Evolutionary conservation across 2,113 vertebrate species (phyloP), one percentile per base, ranked within the genome.

Genomic region (Tragelaphus buxtoni): DNA sequence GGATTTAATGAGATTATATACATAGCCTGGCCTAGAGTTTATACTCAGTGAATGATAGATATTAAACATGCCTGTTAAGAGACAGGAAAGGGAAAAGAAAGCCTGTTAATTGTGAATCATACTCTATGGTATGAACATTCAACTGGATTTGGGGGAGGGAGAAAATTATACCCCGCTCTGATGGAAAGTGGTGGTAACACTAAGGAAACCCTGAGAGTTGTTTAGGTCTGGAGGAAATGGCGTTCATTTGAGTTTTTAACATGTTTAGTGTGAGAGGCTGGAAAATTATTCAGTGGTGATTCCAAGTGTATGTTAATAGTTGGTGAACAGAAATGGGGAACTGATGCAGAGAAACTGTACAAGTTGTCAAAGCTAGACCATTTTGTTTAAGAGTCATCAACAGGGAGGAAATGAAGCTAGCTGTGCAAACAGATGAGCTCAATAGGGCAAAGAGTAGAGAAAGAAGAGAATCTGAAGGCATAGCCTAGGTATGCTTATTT

Each of bases 1-100:
- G 42, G 49, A 86, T 96, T 96, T 90, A 94, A 81, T 90, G 92
- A 95, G 51, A 85, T 80, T 90, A 96, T 60, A 39, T 45, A 81
- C 49, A 96, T 51, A 42, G 82, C 58, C 32, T 69, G 47, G 76
- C 76, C 84, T 56, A 95, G 74, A 61, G 47, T 86, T 85, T 81
- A 84, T 20, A 81, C 18, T 93, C 24, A 55, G 49, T 81, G 74
- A 84, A 58, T 92, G 83, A 88, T 18, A 88, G 60, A 47, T 63
- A 88, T 83, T 76, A 82, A 63, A 55, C 18, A 55, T 22, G 58
- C 28, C 14, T 51, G 26, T 72, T 85, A 94, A 89, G 65, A 91
- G n/a, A 82, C 49, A 79, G 45, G 55, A 88, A 88, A 94, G 32
- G 77, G 55, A 90, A 89, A 63, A 72, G 45, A 65, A 74, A 18